Evolutionary conservation across 2,888 invertebrate genomes (phyloP).

Genomic region (Pyrgus malvae): DNA sequence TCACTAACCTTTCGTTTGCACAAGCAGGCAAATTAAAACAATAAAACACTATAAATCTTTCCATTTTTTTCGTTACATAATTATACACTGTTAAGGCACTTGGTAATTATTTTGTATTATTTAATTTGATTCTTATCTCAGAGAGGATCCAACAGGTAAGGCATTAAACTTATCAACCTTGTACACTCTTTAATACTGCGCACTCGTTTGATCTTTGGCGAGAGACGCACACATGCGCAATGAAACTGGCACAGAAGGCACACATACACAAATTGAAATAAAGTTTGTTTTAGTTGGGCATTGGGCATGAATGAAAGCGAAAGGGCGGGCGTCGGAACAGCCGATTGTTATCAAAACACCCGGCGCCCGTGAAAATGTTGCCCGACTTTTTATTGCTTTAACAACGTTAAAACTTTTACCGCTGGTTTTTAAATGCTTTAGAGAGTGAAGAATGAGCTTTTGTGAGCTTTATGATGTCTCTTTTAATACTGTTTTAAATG

Average conservation of each 20-base stretch:
- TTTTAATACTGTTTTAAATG: too few species aligned
- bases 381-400: slow-evolving; percentile 7
- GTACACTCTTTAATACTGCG: slow-evolving; percentile 14
- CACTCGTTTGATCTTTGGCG: slow-evolving; percentile 49
- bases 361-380: slow-evolving; percentile 25
- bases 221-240: slow-evolving; percentile 68
- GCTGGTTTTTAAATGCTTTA: slow-evolving; percentile 4
- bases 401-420: not conserved
- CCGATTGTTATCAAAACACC: slow-evolving; percentile 67
- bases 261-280: slow-evolving; percentile 77
- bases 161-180: slow-evolving; percentile 20
- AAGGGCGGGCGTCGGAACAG: slow-evolving; percentile 50
- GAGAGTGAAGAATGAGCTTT: too few species aligned
- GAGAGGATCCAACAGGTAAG: not conserved
- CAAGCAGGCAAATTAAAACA: too few species aligned
- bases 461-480: too few species aligned
- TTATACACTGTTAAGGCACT: too few species aligned
- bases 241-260: slow-evolving; percentile 50
- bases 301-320: slow-evolving; percentile 77
- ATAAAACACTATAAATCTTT: too few species aligned
- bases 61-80: too few species aligned
- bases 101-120: too few species aligned
- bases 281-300: slow-evolving; percentile 81
- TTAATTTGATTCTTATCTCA: too few species aligned
- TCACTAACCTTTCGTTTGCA: too few species aligned